Evolutionary conservation across 2,113 vertebrate species (phyloP).

Genomic region (Chaetorhynchus papuensis): DNA sequence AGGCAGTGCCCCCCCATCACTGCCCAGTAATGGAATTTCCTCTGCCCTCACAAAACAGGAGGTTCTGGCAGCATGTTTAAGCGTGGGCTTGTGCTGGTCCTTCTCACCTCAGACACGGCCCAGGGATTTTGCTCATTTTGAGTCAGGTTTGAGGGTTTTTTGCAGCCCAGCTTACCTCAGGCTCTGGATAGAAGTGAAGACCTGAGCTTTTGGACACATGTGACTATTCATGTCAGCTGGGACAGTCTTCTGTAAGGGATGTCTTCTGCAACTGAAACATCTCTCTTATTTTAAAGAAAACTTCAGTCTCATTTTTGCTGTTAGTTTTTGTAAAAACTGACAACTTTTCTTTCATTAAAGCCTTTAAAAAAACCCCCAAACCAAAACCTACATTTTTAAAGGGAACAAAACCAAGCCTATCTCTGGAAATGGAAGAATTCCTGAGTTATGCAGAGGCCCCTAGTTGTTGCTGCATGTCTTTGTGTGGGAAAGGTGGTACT

Average conservation of each 20-base stretch:
- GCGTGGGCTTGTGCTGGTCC: neutral
- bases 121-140: neutral
- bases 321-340: neutral
- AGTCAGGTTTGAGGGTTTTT: neutral
- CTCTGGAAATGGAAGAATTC: neutral
- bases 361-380: no score
- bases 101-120: neutral
- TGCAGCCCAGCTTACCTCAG: neutral
- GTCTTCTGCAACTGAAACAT: neutral
- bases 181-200: neutral
- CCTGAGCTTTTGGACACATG: neutral
- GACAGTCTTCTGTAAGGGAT: neutral
- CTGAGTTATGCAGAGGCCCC: neutral
- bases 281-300: neutral
- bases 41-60: neutral
- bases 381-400: neutral
- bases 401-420: neutral
- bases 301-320: neutral
- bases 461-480: neutral
- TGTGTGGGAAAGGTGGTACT: neutral
- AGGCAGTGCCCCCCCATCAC: neutral
- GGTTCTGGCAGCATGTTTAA: neutral
- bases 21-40: neutral
- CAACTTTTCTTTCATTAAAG: neutral
- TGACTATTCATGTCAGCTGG: neutral